Evolutionary conservation across 1,140 invertebrate genomes (phyloP).

Genomic region (Plutomurus gul): DNA sequence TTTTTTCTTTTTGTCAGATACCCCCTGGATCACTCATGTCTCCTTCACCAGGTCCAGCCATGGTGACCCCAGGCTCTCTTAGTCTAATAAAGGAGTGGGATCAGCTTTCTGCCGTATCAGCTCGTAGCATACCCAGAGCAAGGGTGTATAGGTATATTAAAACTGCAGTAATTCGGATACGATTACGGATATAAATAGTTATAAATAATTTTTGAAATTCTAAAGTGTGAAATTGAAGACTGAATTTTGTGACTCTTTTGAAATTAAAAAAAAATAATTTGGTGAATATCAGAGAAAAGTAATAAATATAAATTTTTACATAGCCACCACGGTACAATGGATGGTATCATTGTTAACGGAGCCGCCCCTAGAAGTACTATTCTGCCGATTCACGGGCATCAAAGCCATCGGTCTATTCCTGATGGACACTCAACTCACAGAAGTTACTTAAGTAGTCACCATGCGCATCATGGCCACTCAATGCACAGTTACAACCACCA

Average conservation of each 20-base stretch:
- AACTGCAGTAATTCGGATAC: too few relatives aligned
- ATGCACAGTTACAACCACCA: constrained; percentile 44
- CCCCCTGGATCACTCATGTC: constrained; percentile 52
- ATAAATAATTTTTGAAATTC: too few relatives aligned
- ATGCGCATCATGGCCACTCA: constrained; percentile 50
- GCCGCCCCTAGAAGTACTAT: constrained; percentile 59
- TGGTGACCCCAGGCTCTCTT: constrained; percentile 77
- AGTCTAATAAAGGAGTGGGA: constrained; percentile 74
- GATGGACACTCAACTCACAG: constrained; percentile 52
- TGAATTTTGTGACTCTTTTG: too few relatives aligned
- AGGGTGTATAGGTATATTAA: too few relatives aligned
- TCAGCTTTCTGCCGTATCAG: constrained; percentile 88
- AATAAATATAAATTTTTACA: too few relatives aligned
- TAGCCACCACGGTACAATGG: constrained; percentile 56
- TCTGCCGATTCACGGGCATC: constrained; percentile 66
- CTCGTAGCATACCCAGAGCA: constrained; percentile 82
- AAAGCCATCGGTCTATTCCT: constrained; percentile 54
- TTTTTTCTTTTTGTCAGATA: constrained; percentile 42
- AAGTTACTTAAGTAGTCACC: constrained; percentile 48
- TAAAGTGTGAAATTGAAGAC: too few relatives aligned
- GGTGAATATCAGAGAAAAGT: too few relatives aligned
- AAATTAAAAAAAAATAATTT: too few relatives aligned
- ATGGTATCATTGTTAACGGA: constrained; percentile 60
- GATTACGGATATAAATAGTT: too few relatives aligned
- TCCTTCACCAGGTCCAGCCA: constrained; percentile 49